These are phyloP conservation scores for Drosophila lacicola DNA, from an alignment of 2,888 invertebrate genomes.

Conservation along the genomic window DNA sequence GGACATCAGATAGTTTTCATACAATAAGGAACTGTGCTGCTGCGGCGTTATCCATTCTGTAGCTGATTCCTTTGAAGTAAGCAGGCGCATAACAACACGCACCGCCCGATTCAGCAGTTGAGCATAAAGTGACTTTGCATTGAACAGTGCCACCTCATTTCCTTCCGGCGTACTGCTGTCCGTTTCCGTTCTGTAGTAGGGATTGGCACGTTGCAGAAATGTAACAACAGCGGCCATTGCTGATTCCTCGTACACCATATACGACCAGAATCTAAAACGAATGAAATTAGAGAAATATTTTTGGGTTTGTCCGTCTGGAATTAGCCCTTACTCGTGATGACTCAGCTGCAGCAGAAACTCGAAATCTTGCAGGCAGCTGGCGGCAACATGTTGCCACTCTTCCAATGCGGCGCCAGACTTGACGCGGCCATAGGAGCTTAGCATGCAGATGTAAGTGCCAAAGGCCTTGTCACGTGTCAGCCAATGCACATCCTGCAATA, in stretches of 20 bases:
- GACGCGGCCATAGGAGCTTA: slow-evolving; percentile 84
- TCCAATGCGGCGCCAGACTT: slow-evolving; percentile 87
- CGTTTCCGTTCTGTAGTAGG: slow-evolving; percentile 88
- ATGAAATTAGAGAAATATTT: neutral
- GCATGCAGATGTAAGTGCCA: slow-evolving; percentile 68
- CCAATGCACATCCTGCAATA: slow-evolving; percentile 75
- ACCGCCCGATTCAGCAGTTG: slow-evolving; percentile 89
- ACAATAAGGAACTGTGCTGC: slow-evolving; percentile 89
- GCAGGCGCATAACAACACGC: slow-evolving; percentile 90
- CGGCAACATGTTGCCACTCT: slow-evolving; percentile 89
- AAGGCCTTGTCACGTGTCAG: slow-evolving; percentile 63
- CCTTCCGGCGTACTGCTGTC: neutral
- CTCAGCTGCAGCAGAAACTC: slow-evolving; percentile 89
- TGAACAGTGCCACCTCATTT: slow-evolving; percentile 82
- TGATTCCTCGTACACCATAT: slow-evolving; percentile 88
- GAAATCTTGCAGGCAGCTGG: slow-evolving; percentile 88
- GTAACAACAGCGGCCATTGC: slow-evolving; percentile 89
- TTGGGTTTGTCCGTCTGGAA: too few species aligned
- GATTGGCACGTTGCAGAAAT: slow-evolving; percentile 91
- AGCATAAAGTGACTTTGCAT: slow-evolving; percentile 86
- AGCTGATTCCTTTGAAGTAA: slow-evolving; percentile 92
- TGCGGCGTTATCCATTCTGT: slow-evolving; percentile 89
- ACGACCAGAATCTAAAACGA: slow-evolving; percentile 89
- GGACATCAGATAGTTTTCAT: slow-evolving; percentile 93
- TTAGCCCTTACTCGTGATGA: slow-evolving; percentile 86